A percentile compares a stretch with the other conserved stretches of the same genome.
Conservation (phyloP, 1,140 invertebrate genomes). For the Galleria mellonella region DNA sequence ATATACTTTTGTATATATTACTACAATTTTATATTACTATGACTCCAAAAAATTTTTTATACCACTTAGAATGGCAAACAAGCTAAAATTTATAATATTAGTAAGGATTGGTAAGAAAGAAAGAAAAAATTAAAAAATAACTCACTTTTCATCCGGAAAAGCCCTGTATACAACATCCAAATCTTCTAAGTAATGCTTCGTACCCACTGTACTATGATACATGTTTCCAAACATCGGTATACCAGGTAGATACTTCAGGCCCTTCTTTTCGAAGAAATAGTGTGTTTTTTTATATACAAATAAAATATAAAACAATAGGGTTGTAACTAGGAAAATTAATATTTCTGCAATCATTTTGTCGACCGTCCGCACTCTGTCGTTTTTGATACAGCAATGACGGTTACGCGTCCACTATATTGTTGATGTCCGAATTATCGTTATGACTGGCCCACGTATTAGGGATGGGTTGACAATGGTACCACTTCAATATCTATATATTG, state of each 20-base stretch:
- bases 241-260: conserved; percentile 35
- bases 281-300: conserved; percentile 27
- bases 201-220: conserved; percentile 20
- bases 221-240: conserved; percentile 48
- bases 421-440: no score
- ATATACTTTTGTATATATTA: no score
- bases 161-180: conserved; percentile 33
- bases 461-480: no score
- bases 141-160: conserved; percentile 61
- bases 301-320: conserved; percentile 22
- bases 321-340: conserved; percentile 32
- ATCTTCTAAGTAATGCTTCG: conserved; percentile 34
- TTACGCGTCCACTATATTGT: no score
- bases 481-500: no score
- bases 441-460: no score
- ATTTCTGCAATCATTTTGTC: conserved; percentile 41
- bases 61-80: no score
- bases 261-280: conserved; percentile 23
- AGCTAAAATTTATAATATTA: no score
- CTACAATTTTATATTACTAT: no score
- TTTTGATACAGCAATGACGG: no score
- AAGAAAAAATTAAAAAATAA: conserved; percentile 6
- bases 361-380: not conserved
- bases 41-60: no score
- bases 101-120: no score